phyloP scores from a whole-genome alignment of 2,888 invertebrate genomes.

The Furcula furcula region DNA sequence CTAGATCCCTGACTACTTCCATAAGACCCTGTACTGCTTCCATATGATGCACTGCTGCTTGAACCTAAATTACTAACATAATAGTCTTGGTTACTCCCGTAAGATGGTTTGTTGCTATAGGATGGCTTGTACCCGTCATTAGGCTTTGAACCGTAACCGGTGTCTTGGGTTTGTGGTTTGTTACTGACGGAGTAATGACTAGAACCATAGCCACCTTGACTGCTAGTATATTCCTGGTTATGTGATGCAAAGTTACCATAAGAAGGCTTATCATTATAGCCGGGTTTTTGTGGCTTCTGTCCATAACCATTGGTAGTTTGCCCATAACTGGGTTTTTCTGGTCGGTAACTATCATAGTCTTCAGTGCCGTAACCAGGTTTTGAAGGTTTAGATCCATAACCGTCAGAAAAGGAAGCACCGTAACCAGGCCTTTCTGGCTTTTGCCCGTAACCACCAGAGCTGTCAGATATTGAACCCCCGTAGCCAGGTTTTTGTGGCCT shows the following conservation, averaged over 20 bases:
- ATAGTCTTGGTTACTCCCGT: conserved; percentile 9
- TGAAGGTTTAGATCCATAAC: neutral
- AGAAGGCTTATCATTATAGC: conserved; percentile 2
- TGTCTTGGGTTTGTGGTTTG: neutral
- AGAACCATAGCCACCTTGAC: conserved; percentile 5
- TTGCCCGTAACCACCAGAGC: conserved; percentile 3
- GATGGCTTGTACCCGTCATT: too few relatives aligned
- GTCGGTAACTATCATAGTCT: neutral
- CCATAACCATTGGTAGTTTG: neutral
- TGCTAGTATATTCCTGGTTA: conserved; percentile 3
- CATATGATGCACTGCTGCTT: too few relatives aligned
- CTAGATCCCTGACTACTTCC: neutral
- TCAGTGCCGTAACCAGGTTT: neutral
- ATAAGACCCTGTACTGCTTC: conserved; percentile 2
- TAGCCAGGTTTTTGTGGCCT: conserved; percentile 15
- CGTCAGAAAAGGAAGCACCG: neutral
- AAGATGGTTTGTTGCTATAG: conserved; percentile 12
- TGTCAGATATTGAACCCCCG: conserved; percentile 4
- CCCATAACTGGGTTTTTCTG: neutral
- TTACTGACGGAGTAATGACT: conserved; percentile 1
- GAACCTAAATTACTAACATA: conserved; percentile 1
- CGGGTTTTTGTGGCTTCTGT: neutral
- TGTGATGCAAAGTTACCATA: conserved; percentile 4
- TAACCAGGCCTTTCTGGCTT: conserved; percentile 21
- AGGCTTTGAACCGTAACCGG: conserved; percentile 2